phyloP scores from a whole-genome alignment of 2,113 vertebrate species.

The Platysternon megacephalum region DNA sequence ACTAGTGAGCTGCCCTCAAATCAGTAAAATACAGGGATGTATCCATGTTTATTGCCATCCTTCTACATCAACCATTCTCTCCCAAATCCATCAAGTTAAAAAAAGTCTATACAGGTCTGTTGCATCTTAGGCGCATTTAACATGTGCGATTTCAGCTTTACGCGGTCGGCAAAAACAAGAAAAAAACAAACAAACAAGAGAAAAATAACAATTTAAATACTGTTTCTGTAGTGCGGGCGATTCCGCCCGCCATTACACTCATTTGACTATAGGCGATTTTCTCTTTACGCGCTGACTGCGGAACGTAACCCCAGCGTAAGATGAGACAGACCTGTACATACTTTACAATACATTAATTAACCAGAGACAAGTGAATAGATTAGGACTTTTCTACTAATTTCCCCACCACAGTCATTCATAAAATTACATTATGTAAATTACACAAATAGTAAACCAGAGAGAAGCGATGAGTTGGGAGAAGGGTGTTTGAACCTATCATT shows the following conservation, averaged over 20 bases:
- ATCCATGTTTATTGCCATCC: neutral
- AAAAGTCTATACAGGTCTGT: neutral
- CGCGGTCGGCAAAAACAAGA: too few relatives aligned
- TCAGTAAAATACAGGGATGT: neutral
- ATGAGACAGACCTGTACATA: too few relatives aligned
- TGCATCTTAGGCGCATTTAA: too few relatives aligned
- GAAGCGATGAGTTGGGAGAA: neutral
- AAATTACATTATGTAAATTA: neutral
- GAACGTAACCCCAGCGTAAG: too few relatives aligned
- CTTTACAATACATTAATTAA: neutral
- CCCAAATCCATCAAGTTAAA: neutral
- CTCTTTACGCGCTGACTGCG: too few relatives aligned
- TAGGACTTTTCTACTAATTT: neutral
- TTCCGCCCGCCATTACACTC: too few relatives aligned
- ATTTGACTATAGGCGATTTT: too few relatives aligned
- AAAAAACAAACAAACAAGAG: too few relatives aligned
- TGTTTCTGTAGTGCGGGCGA: too few relatives aligned
- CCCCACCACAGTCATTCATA: neutral
- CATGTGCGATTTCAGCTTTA: too few relatives aligned
- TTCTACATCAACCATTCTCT: neutral
- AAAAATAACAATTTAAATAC: too few relatives aligned
- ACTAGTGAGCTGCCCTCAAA: neutral
- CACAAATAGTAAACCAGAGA: conserved; percentile 16
- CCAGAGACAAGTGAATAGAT: neutral
- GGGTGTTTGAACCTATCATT: neutral